These are phyloP conservation scores for Nemoura dubitans DNA, from an alignment of 2,888 invertebrate species.

Conservation along the genomic window DNA sequence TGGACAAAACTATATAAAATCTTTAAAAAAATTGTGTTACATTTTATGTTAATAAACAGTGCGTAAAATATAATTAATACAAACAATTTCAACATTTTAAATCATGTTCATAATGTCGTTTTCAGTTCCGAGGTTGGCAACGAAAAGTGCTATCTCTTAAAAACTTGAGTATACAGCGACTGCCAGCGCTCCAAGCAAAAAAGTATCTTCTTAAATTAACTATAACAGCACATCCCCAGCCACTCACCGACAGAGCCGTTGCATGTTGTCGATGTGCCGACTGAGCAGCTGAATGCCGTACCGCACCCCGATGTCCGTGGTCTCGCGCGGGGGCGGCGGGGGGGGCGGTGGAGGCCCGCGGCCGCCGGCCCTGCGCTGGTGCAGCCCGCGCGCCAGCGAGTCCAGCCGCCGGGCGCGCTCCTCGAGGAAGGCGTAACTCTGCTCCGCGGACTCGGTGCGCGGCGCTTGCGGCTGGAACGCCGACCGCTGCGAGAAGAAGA, in stretches of 20 bases:
- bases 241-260: slow-evolving; percentile 57
- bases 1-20: too few species aligned
- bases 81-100: too few species aligned
- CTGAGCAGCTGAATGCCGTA: slow-evolving; percentile 57
- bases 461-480: slow-evolving; percentile 58
- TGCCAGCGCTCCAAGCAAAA: too few species aligned
- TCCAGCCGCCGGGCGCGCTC: background rate
- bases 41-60: too few species aligned
- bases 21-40: too few species aligned
- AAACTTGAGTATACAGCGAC: too few species aligned
- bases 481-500: slow-evolving; percentile 53
- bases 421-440: background rate
- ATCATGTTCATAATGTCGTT: too few species aligned
- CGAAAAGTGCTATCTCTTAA: too few species aligned
- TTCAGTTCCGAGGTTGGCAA: too few species aligned
- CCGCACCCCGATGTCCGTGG: slow-evolving; percentile 53
- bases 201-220: too few species aligned
- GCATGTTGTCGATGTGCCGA: slow-evolving; percentile 58
- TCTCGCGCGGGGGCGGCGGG: slow-evolving; percentile 37
- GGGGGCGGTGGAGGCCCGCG: slow-evolving; percentile 31
- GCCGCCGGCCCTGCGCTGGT: background rate
- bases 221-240: too few species aligned
- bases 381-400: slow-evolving; percentile 27
- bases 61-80: too few species aligned
- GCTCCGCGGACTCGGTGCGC: background rate